phyloP scores from a whole-genome alignment of 2,113 vertebrate species.

The Nesogale talazaci region DNA sequence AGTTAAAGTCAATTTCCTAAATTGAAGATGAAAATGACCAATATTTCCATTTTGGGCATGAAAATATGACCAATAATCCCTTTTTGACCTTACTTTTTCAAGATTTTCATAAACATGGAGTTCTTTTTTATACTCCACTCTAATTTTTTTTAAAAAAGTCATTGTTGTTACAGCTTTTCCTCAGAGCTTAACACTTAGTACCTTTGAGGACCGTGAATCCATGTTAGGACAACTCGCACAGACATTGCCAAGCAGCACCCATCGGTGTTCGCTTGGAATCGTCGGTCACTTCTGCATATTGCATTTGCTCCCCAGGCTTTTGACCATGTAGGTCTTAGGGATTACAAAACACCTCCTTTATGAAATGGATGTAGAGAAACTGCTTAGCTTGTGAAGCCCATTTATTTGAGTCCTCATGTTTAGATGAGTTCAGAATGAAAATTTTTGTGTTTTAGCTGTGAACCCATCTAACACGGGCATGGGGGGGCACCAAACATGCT shows the following conservation, averaged over 20 bases:
- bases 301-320: constrained; percentile 9
- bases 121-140: neutral
- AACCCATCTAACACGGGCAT: neutral
- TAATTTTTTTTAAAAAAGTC: constrained; percentile 37
- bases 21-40: neutral
- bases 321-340: neutral
- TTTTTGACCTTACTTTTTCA: neutral
- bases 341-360: constrained; percentile 13
- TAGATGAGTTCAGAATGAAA: neutral
- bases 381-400: neutral
- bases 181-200: neutral
- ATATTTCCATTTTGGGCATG: no score
- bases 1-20: constrained; percentile 23
- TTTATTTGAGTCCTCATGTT: neutral
- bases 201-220: constrained; percentile 21
- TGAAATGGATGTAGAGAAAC: constrained; percentile 1
- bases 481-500: neutral
- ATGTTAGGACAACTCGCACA: neutral
- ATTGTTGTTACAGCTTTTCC: neutral
- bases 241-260: neutral
- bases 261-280: constrained; percentile 34
- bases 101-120: neutral
- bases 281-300: constrained; percentile 4
- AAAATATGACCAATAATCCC: no score
- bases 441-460: constrained; percentile 14